Percentiles rank a stretch among this genome's conserved stretches.
These are phyloP conservation scores for Crepidodera aurea DNA, from an alignment of 2,888 invertebrate genomes.

Conservation along the genomic window DNA sequence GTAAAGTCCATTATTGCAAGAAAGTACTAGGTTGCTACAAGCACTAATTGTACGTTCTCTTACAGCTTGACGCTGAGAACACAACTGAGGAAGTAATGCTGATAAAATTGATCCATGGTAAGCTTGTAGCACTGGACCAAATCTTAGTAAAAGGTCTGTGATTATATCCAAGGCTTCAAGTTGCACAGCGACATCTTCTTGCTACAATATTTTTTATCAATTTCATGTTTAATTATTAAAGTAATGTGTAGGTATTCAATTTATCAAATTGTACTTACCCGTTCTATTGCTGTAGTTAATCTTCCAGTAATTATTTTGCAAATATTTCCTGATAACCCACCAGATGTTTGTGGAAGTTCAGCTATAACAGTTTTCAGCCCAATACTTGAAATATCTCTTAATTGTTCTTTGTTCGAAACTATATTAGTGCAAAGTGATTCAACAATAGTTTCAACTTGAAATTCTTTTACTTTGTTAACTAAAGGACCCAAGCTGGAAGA, in stretches of 20 bases:
- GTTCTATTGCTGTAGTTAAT: conserved; percentile 87
- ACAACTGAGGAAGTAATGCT: conserved; percentile 91
- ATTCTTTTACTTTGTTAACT: too few species aligned
- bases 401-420: too few species aligned
- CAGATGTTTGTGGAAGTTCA: conserved; percentile 88
- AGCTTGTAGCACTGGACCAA: too few species aligned
- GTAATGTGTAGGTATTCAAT: too few species aligned
- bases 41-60: conserved; percentile 94
- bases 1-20: conserved; percentile 87
- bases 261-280: conserved; percentile 67
- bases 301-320: conserved; percentile 96
- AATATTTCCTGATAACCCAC: conserved; percentile 87
- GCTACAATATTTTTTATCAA: too few species aligned
- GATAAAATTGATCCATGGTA: too few species aligned
- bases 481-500: too few species aligned
- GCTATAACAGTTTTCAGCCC: too few species aligned
- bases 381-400: too few species aligned
- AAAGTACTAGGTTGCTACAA: conserved; percentile 87
- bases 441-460: too few species aligned
- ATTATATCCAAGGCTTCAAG: conserved; percentile 96
- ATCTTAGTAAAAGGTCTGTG: conserved; percentile 91
- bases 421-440: too few species aligned
- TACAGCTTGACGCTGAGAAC: conserved; percentile 91
- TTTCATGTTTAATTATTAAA: too few species aligned
- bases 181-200: conserved; percentile 97